These are phyloP conservation scores for Helostoma temminkii DNA, from an alignment of 2,797 vertebrate species.

Conservation along the genomic window DNA sequence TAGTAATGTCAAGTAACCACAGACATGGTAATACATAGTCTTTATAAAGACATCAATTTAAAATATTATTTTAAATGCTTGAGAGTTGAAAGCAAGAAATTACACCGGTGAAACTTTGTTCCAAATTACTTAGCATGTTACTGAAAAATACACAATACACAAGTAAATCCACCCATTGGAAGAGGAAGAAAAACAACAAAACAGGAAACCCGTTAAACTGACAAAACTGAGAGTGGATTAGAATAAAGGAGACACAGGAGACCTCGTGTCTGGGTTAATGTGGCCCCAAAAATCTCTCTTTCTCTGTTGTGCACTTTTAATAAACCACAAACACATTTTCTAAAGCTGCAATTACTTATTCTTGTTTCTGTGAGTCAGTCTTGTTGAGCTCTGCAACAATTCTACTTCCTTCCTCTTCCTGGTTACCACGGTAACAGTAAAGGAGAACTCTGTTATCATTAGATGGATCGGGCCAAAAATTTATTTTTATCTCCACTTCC, in stretches of 20 bases:
- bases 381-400: conserved; percentile 71
- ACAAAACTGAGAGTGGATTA: too few species aligned
- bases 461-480: conserved; percentile 64
- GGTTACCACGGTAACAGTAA: conserved; percentile 75
- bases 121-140: too few species aligned
- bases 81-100: too few species aligned
- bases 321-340: conserved; percentile 1
- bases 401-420: conserved; percentile 72
- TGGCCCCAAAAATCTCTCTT: neutral
- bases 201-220: too few species aligned
- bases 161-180: too few species aligned
- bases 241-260: neutral
- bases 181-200: too few species aligned
- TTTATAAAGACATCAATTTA: too few species aligned
- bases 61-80: too few species aligned
- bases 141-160: too few species aligned
- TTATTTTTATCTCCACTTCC: conserved; percentile 81
- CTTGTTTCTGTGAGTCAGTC: conserved; percentile 34
- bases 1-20: too few species aligned
- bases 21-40: too few species aligned
- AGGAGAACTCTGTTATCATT: conserved; percentile 69
- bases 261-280: neutral
- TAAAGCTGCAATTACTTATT: conserved; percentile 30
- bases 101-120: too few species aligned
- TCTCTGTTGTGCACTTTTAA: neutral